Evolutionary conservation across 2,113 vertebrate species (phyloP).

Genomic region (Cyphotilapia sp.): DNA sequence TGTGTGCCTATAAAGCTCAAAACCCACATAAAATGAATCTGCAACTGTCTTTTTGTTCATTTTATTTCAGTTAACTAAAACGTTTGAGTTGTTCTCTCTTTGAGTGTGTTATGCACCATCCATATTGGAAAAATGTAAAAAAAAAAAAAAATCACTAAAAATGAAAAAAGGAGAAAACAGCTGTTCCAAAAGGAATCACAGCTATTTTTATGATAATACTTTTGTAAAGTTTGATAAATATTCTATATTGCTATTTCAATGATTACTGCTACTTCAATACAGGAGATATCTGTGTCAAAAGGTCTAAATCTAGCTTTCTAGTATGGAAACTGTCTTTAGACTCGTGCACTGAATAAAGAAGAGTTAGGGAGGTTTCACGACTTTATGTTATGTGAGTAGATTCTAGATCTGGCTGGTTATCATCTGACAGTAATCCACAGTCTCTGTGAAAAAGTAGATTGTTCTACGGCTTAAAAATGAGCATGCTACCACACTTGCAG

Average conservation of each 20-base stretch:
- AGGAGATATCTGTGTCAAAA: background rate
- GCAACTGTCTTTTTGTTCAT: background rate
- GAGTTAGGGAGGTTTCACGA: background rate
- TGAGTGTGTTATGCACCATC: background rate
- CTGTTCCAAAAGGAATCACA: background rate
- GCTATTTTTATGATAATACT: background rate
- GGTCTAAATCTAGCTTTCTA: background rate
- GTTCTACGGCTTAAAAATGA: background rate
- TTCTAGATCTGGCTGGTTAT: background rate
- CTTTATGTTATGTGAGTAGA: background rate
- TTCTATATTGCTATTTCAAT: background rate
- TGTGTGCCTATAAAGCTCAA: background rate
- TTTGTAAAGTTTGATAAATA: background rate
- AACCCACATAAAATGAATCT: background rate
- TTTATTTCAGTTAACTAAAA: background rate
- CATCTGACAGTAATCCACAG: background rate
- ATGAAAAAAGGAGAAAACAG: background rate
- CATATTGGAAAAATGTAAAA: background rate
- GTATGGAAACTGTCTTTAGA: background rate
- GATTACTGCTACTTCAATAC: background rate
- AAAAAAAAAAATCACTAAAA: background rate
- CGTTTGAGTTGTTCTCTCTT: background rate
- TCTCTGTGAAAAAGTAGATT: background rate
- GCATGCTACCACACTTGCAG: background rate
- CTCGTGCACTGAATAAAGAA: background rate